Percentiles rank a stretch among this genome's conserved stretches.
phyloP scores from a whole-genome alignment of 1,140 invertebrate species.

The Glomeris maerens region DNA sequence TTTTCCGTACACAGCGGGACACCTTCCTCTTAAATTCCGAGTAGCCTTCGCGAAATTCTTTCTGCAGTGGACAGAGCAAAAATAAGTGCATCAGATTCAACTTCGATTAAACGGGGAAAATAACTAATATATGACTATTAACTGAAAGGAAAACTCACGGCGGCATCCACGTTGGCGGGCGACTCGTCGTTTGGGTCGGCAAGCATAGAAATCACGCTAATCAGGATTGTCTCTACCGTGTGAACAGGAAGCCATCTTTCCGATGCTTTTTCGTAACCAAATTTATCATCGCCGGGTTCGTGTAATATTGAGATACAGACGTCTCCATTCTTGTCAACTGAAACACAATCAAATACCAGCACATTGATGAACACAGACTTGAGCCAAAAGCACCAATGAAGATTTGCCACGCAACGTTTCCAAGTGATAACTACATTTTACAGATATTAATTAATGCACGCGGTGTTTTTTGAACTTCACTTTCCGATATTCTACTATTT shows the following conservation, averaged over 20 bases:
- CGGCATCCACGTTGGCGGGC: conserved; percentile 99
- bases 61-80: conserved; percentile 49
- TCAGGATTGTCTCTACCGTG: conserved; percentile 97
- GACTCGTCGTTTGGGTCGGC: conserved; percentile 99
- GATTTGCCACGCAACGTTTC: not conserved
- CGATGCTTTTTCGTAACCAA: conserved; percentile 97
- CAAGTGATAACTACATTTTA: not conserved
- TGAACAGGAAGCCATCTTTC: conserved; percentile 98
- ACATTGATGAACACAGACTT: not conserved
- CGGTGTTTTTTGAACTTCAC: too few relatives aligned
- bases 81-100: conserved; percentile 12
- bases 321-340: conserved; percentile 96
- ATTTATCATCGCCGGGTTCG: conserved; percentile 98
- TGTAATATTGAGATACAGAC: conserved; percentile 99
- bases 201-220: conserved; percentile 98
- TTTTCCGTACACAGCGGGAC: conserved; percentile 91
- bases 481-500: too few relatives aligned
- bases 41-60: conserved; percentile 96
- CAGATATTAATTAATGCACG: conserved; percentile 5
- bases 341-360: conserved; percentile 17
- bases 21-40: conserved; percentile 95
- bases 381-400: not conserved
- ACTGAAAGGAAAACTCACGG: conserved; percentile 49
- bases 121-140: conserved; percentile 7
- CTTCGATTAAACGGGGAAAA: not conserved